A percentile compares a stretch with the other conserved stretches of the same genome.
Evolutionary conservation across 92 coral and sea anemone species (phyloP).

Genomic region (Porites divaricata): DNA sequence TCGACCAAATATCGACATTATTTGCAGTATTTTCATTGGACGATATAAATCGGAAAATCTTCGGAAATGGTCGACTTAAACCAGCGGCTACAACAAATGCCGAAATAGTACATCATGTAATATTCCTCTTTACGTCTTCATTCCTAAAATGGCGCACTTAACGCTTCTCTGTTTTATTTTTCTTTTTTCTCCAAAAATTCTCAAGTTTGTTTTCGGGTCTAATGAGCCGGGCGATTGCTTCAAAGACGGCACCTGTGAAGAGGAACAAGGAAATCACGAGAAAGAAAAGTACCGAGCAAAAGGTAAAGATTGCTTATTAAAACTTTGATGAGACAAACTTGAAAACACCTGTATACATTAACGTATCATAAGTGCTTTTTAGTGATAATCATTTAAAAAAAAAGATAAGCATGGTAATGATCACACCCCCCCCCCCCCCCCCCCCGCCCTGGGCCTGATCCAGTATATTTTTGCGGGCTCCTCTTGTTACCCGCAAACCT

Average conservation of each 20-base stretch:
- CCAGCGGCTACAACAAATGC: conserved; percentile 5
- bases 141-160: not conserved
- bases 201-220: conserved; percentile 4
- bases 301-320: conserved; percentile 32
- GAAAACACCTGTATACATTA: no score
- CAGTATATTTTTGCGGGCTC: no score
- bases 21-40: conserved; percentile 17
- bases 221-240: conserved; percentile 20
- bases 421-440: no score
- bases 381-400: no score
- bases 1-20: not conserved
- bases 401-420: no score
- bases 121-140: not conserved
- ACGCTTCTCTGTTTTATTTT: not conserved
- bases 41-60: not conserved
- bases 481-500: no score
- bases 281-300: conserved; percentile 63
- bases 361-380: no score
- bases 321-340: no score
- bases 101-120: not conserved
- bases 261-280: conserved; percentile 34
- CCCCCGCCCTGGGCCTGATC: no score
- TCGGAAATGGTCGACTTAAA: not conserved
- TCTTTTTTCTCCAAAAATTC: not conserved
- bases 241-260: conserved; percentile 46